Conservation (phyloP, 2,113 vertebrate species). For the Elgaria multicarinata region DNA sequence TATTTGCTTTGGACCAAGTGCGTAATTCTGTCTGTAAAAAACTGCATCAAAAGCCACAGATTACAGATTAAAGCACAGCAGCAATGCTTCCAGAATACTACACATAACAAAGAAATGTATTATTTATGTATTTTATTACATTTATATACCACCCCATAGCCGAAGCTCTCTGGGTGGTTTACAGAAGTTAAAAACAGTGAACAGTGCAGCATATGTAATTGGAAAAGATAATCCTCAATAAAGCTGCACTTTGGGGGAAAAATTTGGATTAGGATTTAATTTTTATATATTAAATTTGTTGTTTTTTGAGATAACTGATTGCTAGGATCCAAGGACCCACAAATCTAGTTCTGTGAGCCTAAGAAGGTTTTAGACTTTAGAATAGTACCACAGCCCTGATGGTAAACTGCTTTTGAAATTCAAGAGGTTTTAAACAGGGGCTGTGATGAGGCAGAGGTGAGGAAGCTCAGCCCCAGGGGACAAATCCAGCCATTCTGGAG, state of each 20-base stretch:
- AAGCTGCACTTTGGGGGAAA: background rate
- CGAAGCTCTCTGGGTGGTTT: no score
- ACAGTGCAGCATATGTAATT: background rate
- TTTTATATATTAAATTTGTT: no score
- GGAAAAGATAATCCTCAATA: background rate
- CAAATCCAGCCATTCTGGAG: no score
- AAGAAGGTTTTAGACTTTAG: background rate
- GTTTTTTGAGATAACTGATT: background rate
- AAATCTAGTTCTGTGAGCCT: background rate
- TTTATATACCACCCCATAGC: no score
- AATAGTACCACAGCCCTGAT: background rate
- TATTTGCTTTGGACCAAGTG: slow-evolving; percentile 73
- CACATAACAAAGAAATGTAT: background rate
- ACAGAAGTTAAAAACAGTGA: no score
- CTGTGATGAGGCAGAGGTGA: no score
- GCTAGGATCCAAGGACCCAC: background rate
- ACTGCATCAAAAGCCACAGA: slow-evolving; percentile 57
- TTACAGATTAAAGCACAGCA: background rate
- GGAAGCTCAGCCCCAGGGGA: no score
- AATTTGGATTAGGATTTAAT: background rate
- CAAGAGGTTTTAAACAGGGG: background rate
- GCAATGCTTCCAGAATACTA: background rate
- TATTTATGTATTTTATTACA: no score
- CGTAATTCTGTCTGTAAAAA: slow-evolving; percentile 71
- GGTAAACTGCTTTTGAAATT: background rate